Percentiles rank a stretch among this genome's conserved stretches.
Evolutionary conservation across 2,113 vertebrate species (phyloP).

Genomic region (Gracilinanus agilis): DNA sequence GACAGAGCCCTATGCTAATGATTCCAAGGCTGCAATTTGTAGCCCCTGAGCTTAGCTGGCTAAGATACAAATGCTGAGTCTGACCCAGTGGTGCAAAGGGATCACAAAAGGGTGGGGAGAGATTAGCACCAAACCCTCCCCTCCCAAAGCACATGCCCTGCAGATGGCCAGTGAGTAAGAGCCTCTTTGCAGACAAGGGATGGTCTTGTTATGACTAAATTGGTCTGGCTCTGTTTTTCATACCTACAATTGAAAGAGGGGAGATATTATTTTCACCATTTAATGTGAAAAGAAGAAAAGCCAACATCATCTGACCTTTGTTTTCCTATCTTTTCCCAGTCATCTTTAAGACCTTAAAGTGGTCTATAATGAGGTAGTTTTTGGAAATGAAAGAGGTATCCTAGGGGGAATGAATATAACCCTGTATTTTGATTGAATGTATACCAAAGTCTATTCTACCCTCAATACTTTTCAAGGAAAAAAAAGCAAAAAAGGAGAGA

Average conservation of each 20-base stretch:
- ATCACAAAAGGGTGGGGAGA: background rate
- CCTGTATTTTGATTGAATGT: background rate
- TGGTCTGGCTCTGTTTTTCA: background rate
- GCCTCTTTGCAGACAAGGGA: background rate
- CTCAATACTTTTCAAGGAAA: background rate
- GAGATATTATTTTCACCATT: background rate
- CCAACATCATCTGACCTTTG: background rate
- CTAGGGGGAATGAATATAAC: background rate
- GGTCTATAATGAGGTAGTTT: background rate
- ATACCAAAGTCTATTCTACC: background rate
- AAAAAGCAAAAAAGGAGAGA: background rate
- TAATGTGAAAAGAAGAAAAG: background rate
- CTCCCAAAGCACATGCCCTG: background rate
- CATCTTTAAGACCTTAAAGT: slow-evolving; percentile 2
- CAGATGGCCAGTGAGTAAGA: background rate
- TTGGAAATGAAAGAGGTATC: background rate
- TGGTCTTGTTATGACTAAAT: background rate
- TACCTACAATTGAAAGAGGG: background rate
- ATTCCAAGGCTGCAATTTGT: background rate
- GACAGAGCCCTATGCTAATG: background rate
- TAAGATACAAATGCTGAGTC: background rate
- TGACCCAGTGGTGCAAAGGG: background rate
- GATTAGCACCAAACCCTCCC: background rate
- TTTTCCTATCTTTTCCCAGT: background rate
- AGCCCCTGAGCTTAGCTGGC: background rate